Base-by-base conservation (phyloP, 2,888 invertebrate species). In the Coecobrya sp. region DNA sequence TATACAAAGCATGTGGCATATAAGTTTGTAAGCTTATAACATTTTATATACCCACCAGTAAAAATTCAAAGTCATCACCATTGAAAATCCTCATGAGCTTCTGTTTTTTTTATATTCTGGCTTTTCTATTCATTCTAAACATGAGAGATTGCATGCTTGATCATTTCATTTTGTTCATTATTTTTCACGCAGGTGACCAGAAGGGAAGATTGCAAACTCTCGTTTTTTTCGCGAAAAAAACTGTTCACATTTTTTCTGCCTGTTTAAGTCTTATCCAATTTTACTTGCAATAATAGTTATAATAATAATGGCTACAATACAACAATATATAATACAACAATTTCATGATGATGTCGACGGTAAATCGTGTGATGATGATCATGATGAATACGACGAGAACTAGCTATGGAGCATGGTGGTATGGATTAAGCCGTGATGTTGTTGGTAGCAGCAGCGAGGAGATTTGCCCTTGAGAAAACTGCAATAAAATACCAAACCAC, bases 381-480 rank as follows among this genome's bases (percentile, higher is more conserved):
- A 49, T 79, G 45, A 79, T 42, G 70, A 70, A 70, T 70, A 70
- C 22, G 45, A 52, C n/a, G 7, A 55, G 30, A 5, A 62, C 30
- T 68, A 27, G 30, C 55, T 81, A 82, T 82, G 82, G 82, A 82
- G 22, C 82, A 82, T 82, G 82, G 62, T 82, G 82, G 62, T 62
- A 42, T 82, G 82, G 82, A 59, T 82, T 82, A 30, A 27, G 25
- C 30, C 25, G 45, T 52, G 45, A 10, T 49, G 27, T 0, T 49
- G 25, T 1, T 49, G 79, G 8, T 49, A 10, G 1, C 22, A 13
- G 0, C 0, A 16, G 49, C 0, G 59, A 87, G 79, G 79, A 88
- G 87, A 88, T 88, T 88, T 88, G 87, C 87, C 87, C 87, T 88
- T 88, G 87, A 88, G 79, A 88, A 88, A 68, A 76, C 73, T 88